These are phyloP conservation scores for Geococcyx californianus DNA, from an alignment of 2,113 vertebrate genomes.

Conservation along the genomic window DNA sequence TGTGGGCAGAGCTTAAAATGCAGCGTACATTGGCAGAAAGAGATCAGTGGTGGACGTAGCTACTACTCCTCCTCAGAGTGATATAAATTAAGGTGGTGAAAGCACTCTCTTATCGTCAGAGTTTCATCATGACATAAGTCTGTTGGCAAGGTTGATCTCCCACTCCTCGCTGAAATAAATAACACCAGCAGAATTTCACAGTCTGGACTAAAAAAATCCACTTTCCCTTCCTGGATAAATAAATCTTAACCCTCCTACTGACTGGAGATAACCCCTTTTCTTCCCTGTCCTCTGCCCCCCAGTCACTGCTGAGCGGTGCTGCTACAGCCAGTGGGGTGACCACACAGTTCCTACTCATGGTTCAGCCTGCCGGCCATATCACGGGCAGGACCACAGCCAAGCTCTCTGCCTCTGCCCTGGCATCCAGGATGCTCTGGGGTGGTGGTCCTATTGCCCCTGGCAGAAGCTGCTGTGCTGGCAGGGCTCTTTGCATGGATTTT, in stretches of 20 bases:
- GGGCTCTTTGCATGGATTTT: not conserved
- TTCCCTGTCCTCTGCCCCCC: not conserved
- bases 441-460: too few species aligned
- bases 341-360: accelerated
- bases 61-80: not conserved
- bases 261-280: not conserved
- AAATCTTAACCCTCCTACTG: not conserved
- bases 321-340: not conserved
- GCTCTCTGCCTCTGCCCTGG: not conserved
- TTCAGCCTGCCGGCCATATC: not conserved
- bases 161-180: not conserved
- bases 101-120: not conserved
- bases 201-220: not conserved
- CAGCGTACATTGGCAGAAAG: not conserved
- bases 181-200: not conserved
- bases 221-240: not conserved
- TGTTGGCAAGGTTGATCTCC: not conserved
- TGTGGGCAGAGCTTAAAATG: not conserved
- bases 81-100: not conserved
- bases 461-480: not conserved
- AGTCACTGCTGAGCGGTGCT: not conserved
- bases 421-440: not conserved
- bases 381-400: not conserved
- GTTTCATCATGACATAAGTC: not conserved
- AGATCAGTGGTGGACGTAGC: not conserved